phyloP scores from a whole-genome alignment of 2,113 vertebrate species.

The Amphiprion percula region DNA sequence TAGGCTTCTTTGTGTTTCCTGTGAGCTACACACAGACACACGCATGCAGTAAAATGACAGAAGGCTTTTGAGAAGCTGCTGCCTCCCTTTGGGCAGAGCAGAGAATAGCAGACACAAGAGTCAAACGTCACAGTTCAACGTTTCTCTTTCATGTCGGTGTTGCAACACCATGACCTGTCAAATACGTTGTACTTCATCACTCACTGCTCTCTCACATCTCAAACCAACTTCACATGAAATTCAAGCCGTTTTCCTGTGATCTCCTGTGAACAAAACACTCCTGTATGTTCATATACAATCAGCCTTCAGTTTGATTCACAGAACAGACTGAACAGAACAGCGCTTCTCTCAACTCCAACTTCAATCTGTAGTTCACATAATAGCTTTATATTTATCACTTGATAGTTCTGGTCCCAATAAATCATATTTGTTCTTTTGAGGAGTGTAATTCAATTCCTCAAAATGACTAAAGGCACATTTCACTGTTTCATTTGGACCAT shows the following conservation, averaged over 20 bases:
- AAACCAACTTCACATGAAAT: neutral
- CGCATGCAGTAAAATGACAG: neutral
- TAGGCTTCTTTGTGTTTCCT: neutral
- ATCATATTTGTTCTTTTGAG: conserved; percentile 1
- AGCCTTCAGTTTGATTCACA: conserved; percentile 42
- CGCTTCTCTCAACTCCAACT: conserved; percentile 17
- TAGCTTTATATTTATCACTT: conserved; percentile 1
- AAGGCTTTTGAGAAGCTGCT: conserved; percentile 33
- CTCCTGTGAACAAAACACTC: conserved; percentile 39
- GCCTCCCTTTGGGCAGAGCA: conserved; percentile 52
- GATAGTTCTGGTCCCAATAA: neutral
- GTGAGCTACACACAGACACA: neutral
- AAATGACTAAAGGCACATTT: neutral
- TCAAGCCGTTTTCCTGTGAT: conserved; percentile 43
- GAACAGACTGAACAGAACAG: conserved; percentile 18
- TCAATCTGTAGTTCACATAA: neutral
- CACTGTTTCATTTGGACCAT: neutral
- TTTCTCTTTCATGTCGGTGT: conserved; percentile 23
- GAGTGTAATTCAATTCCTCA: neutral
- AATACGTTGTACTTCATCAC: conserved; percentile 2
- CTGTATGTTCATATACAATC: conserved; percentile 45
- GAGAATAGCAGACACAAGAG: conserved; percentile 28
- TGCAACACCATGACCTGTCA: conserved; percentile 21
- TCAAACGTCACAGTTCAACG: neutral
- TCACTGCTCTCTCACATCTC: conserved; percentile 11